Base-by-base conservation (phyloP, 2,888 invertebrate genomes). In the Eustalomyia histrio region DNA sequence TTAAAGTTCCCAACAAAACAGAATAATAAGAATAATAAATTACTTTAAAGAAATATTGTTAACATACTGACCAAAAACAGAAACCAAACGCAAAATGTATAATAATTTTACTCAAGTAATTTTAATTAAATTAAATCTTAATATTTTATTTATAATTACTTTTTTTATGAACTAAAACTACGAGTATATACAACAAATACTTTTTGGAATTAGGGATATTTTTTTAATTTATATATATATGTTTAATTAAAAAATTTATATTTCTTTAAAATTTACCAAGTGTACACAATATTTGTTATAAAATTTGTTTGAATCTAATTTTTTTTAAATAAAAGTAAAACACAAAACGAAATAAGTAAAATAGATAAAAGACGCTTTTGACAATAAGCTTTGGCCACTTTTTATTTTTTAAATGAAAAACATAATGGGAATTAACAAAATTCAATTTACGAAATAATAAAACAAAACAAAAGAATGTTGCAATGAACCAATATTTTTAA, bases 361-460 rank as follows among this genome's bases (percentile, higher is more conserved):
- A 83, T 84, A 85, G 84, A 87, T 86, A 86, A 87, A 87, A 88
- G 88, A 87, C 83, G 89, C 89, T 89, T 89, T 87, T 87, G 89
- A 89, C 89, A 89, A 89, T 89, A 89, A 89, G 89, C 89, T 89
- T 89, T 89, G 87, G 89, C 89, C 89, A 89, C 87, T 87, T 86
- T 84, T 83, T 80, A 58, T 64, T 64, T 58, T 60, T 64, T 33
- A 52, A 82, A 74, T 53, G 68, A 57, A 43, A 74, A 82, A 80
- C 72, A 74, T 57, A 63, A 75, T 68, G 47, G 52, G 72, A 63
- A 65, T 18, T 21, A 57, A 68, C 29, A 10, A 79, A 29, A n/a
- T 76, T 69, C 35, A 63, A 74, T 60, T 64, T 57, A 64, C 33
- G 79, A 80, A 64, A 55, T 21, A 21, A 21, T 21, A 79, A 61